Evolutionary conservation across 2,797 vertebrate species (phyloP), one percentile per base, ranked within the genome.

Genomic region (Euthynnus affinis): DNA sequence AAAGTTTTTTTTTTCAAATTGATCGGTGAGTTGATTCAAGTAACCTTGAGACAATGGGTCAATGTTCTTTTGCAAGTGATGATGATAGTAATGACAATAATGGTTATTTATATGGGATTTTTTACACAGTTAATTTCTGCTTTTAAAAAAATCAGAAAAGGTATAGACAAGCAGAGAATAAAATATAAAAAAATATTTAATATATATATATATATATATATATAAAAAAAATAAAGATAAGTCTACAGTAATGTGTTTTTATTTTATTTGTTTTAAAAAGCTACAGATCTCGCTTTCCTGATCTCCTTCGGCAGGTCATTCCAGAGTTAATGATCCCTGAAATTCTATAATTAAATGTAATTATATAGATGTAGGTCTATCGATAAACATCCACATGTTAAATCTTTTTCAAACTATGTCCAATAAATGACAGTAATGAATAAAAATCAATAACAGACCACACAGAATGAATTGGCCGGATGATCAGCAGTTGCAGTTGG

Each of bases 341-440:
- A 80, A 86, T 78, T 59, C 59, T 78, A 6, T 76, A 78, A 89
- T 85, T 76, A 76, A 80, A 80, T 70, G 4, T 63, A 80, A 77
- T 84, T 59, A 52, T 46, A 72, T 78, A 68, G 60, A 71, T 51
- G 46, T 42, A 66, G 34, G 17, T 76, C 4, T 69, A 9, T 56
- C 55, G n/a, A 78, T 75, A 29, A 14, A 81, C 34, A 49, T 61
- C 52, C 23, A 57, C 55, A 52, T 34, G 20, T 78, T 70, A 55
- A 79, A 52, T 59, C 25, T 22, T 79, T 66, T 55, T 60, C 15
- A 49, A 68, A 75, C 76, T 58, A 25, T 56, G 61, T 25, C 13
- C 5, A 44, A 23, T 61, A 69, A 57, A 66, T 64, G 10, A 68
- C 13, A 63, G 13, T 64, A 42, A 62, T 55, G 62, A 29, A 53